phyloP scores from a whole-genome alignment of 2,888 invertebrate species.

The Steinernema carpocapsae region DNA sequence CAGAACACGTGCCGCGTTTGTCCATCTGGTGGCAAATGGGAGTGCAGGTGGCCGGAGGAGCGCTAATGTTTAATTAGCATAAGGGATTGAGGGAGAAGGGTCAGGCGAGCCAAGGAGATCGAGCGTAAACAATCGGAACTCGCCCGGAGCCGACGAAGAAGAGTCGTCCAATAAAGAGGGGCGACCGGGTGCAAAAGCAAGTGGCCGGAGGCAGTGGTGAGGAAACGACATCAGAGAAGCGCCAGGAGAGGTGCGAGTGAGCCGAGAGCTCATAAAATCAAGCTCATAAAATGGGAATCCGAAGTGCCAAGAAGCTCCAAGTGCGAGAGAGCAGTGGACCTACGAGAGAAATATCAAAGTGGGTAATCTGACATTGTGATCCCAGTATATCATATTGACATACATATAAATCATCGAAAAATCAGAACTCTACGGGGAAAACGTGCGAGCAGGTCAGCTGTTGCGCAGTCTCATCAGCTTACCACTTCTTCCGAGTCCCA shows the following conservation, averaged over 20 bases:
- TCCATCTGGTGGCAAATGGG: conserved; percentile 28
- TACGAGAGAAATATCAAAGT: no score
- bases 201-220: conserved; percentile 18
- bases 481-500: no score
- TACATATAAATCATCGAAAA: no score
- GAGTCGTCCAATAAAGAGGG: background rate
- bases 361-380: no score
- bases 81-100: background rate
- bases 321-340: background rate
- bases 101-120: background rate
- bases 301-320: background rate
- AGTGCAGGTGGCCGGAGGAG: conserved; percentile 12
- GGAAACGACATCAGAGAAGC: conserved; percentile 14
- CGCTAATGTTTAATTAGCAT: conserved; percentile 19
- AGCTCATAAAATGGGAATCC: conserved; percentile 16
- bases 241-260: background rate
- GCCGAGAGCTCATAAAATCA: conserved; percentile 6
- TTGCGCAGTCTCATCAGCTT: no score
- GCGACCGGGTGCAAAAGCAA: background rate
- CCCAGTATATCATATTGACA: no score
- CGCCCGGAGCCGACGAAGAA: background rate
- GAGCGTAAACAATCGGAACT: conserved; percentile 10
- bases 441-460: no score
- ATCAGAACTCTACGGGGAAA: no score
- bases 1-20: conserved; percentile 20